Conservation (phyloP, 1,140 invertebrate species). For the Cyphomyrmex costatus region DNA sequence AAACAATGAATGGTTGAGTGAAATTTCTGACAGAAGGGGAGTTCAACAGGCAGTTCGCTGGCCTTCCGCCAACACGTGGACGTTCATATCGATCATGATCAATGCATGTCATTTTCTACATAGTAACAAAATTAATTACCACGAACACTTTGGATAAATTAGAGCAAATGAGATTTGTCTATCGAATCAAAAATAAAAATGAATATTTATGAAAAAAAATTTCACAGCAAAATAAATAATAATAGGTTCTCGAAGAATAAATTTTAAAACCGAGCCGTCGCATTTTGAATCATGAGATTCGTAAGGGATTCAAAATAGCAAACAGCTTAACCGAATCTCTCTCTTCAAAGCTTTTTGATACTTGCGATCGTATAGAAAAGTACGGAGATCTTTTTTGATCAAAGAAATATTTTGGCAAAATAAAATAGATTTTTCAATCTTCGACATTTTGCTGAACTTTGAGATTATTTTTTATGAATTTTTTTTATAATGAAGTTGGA, state of each 20-base stretch:
- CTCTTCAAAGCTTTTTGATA: not conserved
- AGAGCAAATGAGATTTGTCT: not conserved
- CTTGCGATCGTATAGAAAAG: not conserved
- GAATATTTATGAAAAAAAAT: not conserved
- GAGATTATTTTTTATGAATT: not conserved
- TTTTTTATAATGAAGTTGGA: too few relatives aligned
- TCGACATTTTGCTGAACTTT: not conserved
- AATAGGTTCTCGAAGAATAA: too few relatives aligned
- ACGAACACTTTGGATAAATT: not conserved
- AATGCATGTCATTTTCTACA: not conserved
- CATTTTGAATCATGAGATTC: not conserved
- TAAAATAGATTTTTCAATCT: conserved; percentile 3
- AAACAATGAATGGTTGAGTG: conserved; percentile 41
- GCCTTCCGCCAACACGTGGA: conserved; percentile 59
- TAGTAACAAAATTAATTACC: conserved; percentile 7
- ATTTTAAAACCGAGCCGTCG: conserved; percentile 1
- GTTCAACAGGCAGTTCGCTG: conserved; percentile 73
- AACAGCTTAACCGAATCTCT: not conserved
- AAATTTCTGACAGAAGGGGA: not conserved
- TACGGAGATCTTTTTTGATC: not conserved
- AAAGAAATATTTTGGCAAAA: conserved; percentile 10
- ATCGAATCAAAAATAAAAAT: not conserved
- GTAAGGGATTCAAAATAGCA: not conserved
- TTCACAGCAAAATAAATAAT: not conserved
- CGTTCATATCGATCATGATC: conserved; percentile 15